These are phyloP conservation scores for Nomada ferruginata DNA, from an alignment of 2,888 invertebrate genomes.

Conservation along the genomic window DNA sequence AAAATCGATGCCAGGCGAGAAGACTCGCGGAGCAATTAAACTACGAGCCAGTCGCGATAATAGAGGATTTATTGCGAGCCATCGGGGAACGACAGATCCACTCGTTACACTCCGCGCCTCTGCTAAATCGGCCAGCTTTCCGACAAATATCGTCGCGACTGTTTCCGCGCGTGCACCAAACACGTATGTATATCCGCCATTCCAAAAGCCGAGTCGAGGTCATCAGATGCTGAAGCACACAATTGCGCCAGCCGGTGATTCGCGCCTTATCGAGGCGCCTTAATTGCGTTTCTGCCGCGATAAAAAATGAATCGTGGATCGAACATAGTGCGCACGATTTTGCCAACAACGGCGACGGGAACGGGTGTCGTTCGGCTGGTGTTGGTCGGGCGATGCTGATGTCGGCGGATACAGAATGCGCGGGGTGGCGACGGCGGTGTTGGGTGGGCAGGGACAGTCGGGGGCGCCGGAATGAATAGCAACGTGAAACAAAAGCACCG, in stretches of 20 bases:
- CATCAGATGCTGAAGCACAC: slow-evolving; percentile 7
- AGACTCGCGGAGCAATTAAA: slow-evolving; percentile 48
- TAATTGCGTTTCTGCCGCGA: slow-evolving; percentile 82
- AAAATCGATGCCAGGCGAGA: slow-evolving; percentile 42
- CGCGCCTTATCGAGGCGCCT: slow-evolving; percentile 77
- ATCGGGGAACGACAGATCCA: slow-evolving; percentile 46
- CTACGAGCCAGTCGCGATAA: slow-evolving; percentile 30
- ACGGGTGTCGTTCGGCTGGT: slow-evolving; percentile 43
- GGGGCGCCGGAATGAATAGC: slow-evolving; percentile 80
- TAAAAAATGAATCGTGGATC: slow-evolving; percentile 79
- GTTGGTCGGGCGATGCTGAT: slow-evolving; percentile 68
- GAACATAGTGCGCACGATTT: slow-evolving; percentile 51
- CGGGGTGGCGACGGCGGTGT: slow-evolving; percentile 47
- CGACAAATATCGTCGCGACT: slow-evolving; percentile 59
- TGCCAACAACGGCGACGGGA: slow-evolving; percentile 67
- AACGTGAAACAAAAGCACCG: slow-evolving; percentile 82
- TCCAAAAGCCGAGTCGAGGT: too few species aligned
- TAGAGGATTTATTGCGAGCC: slow-evolving; percentile 55
- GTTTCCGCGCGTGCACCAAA: slow-evolving; percentile 45
- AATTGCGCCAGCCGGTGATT: slow-evolving; percentile 60
- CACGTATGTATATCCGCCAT: slow-evolving; percentile 29
- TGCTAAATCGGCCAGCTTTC: slow-evolving; percentile 50
- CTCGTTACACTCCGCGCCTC: background rate
- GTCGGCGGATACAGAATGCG: slow-evolving; percentile 66
- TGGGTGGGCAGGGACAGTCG: background rate